Base-by-base conservation (phyloP, 2,113 vertebrate genomes). In the Dipodomys spectabilis region DNA sequence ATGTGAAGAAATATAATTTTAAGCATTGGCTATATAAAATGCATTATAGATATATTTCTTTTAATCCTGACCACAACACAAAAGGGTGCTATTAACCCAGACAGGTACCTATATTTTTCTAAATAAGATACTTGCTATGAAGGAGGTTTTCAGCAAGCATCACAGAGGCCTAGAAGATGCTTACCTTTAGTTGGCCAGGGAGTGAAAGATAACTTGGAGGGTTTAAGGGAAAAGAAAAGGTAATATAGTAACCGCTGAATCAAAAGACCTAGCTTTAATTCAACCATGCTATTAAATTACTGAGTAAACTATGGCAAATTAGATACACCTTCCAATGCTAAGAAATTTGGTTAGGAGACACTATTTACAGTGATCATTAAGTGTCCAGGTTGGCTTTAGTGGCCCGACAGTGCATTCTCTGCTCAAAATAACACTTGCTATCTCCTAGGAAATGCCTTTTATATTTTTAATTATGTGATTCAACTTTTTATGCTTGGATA, bases 51-150 rank as follows among this genome's bases (percentile, higher is more conserved):
- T 18, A n/a, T 77, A 94, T 77, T 95, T 95, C 35, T 68, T 88
- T 96, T 83, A 78, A 88, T 94, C 95, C 82, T 88, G 80, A 91
- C 7, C 60, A 88, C 27, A 92, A 82, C 15, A 12, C 32, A 65
- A 44, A 77, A 94, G 94, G 25, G 23, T 92, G 73, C 67, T 91
- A 91, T 96, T 92, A 93, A 89, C 69, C 19, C 72, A 93, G 44
- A 57, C 87, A 90, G 68, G 39, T 86, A 86, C 23, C 53, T 77
- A 91, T 94, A 89, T 81, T 88, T 94, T 83, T 69, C 67, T 86
- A 87, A 94, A 82, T 91, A 60, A 60, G 60, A 62, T 62, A 62
- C 60, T 62, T 62, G 60, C 60, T 62, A 62, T 62, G 60, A 62
- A 16, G 15, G 60, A 20, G 60, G 60, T 18, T 19, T 22, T 62